Base-by-base conservation (phyloP, 1,140 invertebrate genomes). In the Amphibalanus amphitrite region DNA sequence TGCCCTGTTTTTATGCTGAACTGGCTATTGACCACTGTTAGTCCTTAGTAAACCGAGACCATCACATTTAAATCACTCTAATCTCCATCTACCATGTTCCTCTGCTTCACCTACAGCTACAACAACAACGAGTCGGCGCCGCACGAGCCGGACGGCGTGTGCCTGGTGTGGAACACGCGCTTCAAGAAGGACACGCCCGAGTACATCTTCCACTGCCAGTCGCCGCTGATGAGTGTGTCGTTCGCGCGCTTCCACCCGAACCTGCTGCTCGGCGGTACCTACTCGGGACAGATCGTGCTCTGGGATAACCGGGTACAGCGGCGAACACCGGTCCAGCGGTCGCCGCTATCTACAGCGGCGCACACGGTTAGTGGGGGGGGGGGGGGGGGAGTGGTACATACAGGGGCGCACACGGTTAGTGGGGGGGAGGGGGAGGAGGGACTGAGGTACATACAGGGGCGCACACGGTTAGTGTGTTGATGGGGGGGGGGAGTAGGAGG, bases 301-400 rank as follows among this genome's bases (percentile, higher is more conserved):
- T 99, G 97, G 96, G 97, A 99, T 82, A 98, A 97, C 78, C 84
- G 97, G 75, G 92, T 93, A 0, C 94, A 97, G 78, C 99, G 98
- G 78, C 85, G 94, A 73, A 98, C 95, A 0, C 97, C 97, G 0
- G 90, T 98, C 70, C 95, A 98, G 79, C 85, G 95, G n/a, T 97
- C 93, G 29, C 95, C 95, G 0, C 82, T 98, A 0, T 96, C 93
- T 17, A 92, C 95, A 1, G 85, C 88, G 13, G 93, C 94, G 25
- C 95, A 98, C 80, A 98, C 95, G 29, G 91, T 95, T 83, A 15
- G 33, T 38, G 4, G 33, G n/a, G n/a, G n/a, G n/a, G n/a, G n/a
- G n/a, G n/a, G n/a, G n/a, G n/a, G n/a, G n/a, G n/a, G n/a, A n/a
- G n/a, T 97, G 0, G 90, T 98, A 70, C 95, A 98, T 17, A 92